Evolutionary conservation across 2,113 vertebrate genomes (phyloP).

Genomic region (Nannospalax galili): DNA sequence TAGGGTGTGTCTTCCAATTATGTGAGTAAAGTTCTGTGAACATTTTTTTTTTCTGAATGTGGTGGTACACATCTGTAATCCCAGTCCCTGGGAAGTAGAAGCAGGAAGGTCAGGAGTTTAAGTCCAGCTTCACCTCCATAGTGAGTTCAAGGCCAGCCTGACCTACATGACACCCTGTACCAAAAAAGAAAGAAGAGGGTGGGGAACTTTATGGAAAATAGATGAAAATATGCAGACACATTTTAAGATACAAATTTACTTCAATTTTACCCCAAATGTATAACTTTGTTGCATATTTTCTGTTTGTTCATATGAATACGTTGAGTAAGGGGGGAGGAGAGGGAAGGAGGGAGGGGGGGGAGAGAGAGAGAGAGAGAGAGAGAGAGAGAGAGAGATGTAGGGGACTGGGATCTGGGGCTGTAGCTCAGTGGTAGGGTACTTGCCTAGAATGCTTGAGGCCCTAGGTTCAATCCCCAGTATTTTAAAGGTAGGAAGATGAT

Average conservation of each 20-base stretch:
- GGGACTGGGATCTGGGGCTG: no score
- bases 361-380: background rate
- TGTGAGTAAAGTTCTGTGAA: background rate
- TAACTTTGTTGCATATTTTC: background rate
- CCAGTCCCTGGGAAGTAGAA: background rate
- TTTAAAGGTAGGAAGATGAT: background rate
- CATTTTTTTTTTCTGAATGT: background rate
- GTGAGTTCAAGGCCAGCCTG: background rate
- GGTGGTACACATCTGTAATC: background rate
- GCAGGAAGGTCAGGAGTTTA: background rate
- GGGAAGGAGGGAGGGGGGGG: no score
- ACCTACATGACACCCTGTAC: background rate
- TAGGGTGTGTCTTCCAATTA: background rate
- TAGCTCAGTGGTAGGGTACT: background rate
- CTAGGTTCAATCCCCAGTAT: background rate
- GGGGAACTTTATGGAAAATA: background rate
- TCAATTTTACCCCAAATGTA: constrained; percentile 19
- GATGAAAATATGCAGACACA: background rate
- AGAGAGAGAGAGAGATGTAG: background rate
- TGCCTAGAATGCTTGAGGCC: background rate
- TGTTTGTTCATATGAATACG: background rate
- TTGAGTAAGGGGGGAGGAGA: no score
- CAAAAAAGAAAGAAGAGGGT: background rate
- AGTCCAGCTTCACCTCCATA: background rate
- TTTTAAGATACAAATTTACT: constrained; percentile 33